Evolutionary conservation across 1,140 invertebrate genomes (phyloP), one percentile per base, ranked within the genome.

Genomic region (Archegozetes longisetosus): DNA sequence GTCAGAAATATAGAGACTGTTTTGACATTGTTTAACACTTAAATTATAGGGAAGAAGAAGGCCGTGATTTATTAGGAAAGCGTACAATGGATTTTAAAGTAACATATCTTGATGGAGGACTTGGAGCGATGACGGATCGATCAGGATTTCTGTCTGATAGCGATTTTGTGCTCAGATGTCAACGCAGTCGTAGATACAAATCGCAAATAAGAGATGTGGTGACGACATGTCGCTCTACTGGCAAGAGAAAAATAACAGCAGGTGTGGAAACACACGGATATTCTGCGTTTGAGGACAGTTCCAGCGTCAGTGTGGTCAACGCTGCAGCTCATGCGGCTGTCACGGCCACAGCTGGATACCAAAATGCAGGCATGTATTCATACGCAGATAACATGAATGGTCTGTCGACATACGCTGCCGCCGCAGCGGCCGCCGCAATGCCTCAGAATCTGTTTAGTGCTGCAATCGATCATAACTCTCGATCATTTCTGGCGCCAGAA

Each of bases 71-170:
- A 29, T 79, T 95, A 9, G 89, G 90, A 6, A 97, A 97, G 73
- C 80, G 94, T 58, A 97, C 92, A 0, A 96, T 95, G 86, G 93
- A 97, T 72, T 97, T 97, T 70, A 98, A 98, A 79, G 89, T 96
- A 22, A 95, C 91, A 67, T 97, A 97, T 71, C 76, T 92, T 66
- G 90, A 94, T 68, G 88, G 88, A 0, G 88, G 88, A 1, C 74
- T 94, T 51, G 63, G 64, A 13, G 87, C 86, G 1, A 89, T 66
- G 1, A 64, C 59, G n/a, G 66, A 68, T 55, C 60, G 65, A 12
- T 54, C 52, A n/a, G 60, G 62, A 25, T 58, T 66, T 13, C 47
- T 65, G 6, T 65, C 65, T 14, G 62, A 66, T 56, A 62, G 54
- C 20, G 64, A 67, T 32, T 63, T 66, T 50, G 58, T 63, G 1